phyloP scores from a whole-genome alignment of 2,113 vertebrate species.

The Pimephales promelas region DNA sequence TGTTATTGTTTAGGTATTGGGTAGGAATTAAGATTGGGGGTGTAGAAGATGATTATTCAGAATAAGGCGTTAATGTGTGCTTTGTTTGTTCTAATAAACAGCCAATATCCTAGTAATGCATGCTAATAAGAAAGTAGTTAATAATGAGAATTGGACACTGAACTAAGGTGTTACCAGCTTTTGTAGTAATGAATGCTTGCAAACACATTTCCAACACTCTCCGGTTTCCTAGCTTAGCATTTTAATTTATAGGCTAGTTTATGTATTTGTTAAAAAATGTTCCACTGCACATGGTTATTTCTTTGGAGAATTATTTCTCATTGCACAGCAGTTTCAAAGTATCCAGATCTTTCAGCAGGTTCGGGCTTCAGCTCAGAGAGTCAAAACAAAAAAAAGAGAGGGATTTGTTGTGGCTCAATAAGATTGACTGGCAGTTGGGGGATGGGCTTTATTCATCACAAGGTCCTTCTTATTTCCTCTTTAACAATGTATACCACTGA shows the following conservation, averaged over 20 bases:
- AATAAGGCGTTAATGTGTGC: too few relatives aligned
- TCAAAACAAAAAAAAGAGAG: slow-evolving; percentile 17
- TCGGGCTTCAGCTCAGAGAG: neutral
- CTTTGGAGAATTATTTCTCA: neutral
- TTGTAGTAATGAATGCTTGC: too few relatives aligned
- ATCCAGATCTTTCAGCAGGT: slow-evolving; percentile 1
- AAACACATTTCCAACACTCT: too few relatives aligned
- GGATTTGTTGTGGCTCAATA: slow-evolving; percentile 1
- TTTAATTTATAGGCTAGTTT: neutral
- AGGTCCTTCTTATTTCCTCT: slow-evolving; percentile 15
- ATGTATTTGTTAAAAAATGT: neutral
- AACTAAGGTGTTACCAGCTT: too few relatives aligned
- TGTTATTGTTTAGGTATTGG: too few relatives aligned
- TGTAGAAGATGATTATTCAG: too few relatives aligned
- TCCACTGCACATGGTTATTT: neutral
- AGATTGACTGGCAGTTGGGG: slow-evolving; percentile 40
- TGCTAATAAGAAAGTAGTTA: too few relatives aligned
- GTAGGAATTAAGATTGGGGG: too few relatives aligned
- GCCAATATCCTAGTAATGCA: too few relatives aligned
- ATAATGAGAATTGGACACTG: too few relatives aligned
- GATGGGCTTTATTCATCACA: slow-evolving; percentile 23
- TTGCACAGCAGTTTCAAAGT: neutral
- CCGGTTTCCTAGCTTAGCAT: neutral
- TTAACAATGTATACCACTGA: slow-evolving; percentile 17
- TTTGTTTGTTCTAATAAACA: too few relatives aligned